Percentiles rank a stretch among this genome's conserved stretches.
phyloP scores from a whole-genome alignment of 2,797 vertebrate species.

The Lagocephalus sceleratus region DNA sequence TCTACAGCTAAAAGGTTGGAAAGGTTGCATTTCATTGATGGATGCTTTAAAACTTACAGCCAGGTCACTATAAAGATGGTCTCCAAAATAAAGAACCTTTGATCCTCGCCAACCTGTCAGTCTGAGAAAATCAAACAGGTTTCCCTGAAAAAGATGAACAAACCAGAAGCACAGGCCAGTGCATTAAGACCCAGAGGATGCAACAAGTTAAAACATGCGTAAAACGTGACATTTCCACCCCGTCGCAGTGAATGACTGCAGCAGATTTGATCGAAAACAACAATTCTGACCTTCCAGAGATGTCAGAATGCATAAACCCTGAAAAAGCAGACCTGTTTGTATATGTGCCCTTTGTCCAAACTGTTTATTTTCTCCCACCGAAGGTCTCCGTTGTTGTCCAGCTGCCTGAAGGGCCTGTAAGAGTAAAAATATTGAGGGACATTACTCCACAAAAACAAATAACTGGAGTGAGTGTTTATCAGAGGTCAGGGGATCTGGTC shows the following conservation, averaged over 20 bases:
- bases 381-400: conserved; percentile 81
- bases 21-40: too few relatives aligned
- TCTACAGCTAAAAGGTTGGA: too few relatives aligned
- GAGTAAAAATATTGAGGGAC: background rate
- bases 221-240: background rate
- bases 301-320: background rate
- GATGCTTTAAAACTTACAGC: conserved; percentile 71
- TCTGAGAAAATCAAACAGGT: conserved; percentile 82
- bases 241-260: background rate
- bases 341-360: conserved; percentile 83
- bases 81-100: conserved; percentile 85
- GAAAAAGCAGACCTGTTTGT: conserved; percentile 75
- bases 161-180: conserved; percentile 10
- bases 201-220: conserved; percentile 2
- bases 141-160: conserved; percentile 73
- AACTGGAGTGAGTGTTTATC: background rate
- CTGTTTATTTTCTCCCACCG: conserved; percentile 82
- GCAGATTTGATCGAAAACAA: background rate
- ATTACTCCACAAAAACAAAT: background rate
- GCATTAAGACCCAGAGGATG: conserved; percentile 1
- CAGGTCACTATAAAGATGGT: conserved; percentile 87
- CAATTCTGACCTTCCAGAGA: background rate
- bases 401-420: conserved; percentile 80
- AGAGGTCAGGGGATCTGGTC: background rate
- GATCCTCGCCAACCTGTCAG: conserved; percentile 85